Conservation (phyloP, 2,113 vertebrate genomes). For the Tragelaphus buxtoni region DNA sequence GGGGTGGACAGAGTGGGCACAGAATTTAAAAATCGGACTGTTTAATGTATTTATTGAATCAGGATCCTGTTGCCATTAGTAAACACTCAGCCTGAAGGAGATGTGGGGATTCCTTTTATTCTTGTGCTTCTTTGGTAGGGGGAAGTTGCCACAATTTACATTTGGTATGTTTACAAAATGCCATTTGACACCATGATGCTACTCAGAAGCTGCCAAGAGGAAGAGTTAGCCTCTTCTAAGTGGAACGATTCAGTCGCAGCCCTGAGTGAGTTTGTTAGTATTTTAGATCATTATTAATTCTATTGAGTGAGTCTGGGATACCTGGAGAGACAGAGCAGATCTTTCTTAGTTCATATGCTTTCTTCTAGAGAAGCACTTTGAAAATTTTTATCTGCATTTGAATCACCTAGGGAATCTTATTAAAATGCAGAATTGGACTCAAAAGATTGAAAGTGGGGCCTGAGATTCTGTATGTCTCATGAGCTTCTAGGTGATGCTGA, state of each 20-base stretch:
- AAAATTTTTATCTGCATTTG: background rate
- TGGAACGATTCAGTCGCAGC: background rate
- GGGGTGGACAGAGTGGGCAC: background rate
- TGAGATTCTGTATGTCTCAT: background rate
- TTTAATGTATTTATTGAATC: background rate
- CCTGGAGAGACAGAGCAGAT: background rate
- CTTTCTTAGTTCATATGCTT: background rate
- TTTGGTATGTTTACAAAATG: background rate
- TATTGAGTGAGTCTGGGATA: background rate
- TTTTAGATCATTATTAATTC: background rate
- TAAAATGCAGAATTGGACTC: background rate
- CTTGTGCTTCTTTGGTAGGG: background rate
- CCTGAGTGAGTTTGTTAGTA: background rate
- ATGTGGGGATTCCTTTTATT: background rate
- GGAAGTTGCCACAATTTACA: background rate
- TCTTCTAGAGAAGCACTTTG: background rate
- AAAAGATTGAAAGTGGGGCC: background rate
- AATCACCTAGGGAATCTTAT: background rate
- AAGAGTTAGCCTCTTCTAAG: background rate
- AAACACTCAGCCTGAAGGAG: background rate
- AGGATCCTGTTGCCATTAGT: background rate
- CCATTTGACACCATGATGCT: background rate
- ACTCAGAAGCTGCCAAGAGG: background rate
- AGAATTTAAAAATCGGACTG: background rate
- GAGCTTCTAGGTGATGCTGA: no score